phyloP scores from a whole-genome alignment of 2,888 invertebrate species.

The Lithodes maja region DNA sequence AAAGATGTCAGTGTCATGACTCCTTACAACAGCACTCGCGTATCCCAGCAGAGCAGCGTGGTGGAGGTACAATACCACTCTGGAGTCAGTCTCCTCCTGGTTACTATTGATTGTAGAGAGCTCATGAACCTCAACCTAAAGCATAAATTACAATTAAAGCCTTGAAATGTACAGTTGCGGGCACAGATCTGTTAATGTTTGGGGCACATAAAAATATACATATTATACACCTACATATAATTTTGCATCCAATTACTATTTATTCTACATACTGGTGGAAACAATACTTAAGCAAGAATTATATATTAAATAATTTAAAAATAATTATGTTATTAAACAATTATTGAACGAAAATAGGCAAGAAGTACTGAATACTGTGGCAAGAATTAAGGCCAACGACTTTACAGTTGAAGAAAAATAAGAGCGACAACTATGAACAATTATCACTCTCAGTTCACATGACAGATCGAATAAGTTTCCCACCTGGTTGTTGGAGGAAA shows the following conservation, averaged over 20 bases:
- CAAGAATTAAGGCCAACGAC: too few relatives aligned
- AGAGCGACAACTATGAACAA: not conserved
- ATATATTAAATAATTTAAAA: too few relatives aligned
- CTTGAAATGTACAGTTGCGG: not conserved
- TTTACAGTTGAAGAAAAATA: not conserved
- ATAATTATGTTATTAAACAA: too few relatives aligned
- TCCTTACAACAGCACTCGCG: slow-evolving; percentile 1
- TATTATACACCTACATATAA: too few relatives aligned
- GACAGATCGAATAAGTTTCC: not conserved
- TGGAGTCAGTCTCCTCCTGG: not conserved
- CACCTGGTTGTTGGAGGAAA: not conserved
- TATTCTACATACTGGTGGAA: too few relatives aligned
- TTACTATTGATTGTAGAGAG: not conserved
- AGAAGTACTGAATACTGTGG: too few relatives aligned
- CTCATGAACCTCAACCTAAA: slow-evolving; percentile 6
- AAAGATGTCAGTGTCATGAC: slow-evolving; percentile 16
- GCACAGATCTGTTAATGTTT: not conserved
- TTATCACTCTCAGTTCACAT: not conserved
- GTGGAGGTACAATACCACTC: slow-evolving; percentile 5
- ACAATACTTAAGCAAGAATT: too few relatives aligned
- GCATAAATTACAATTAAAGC: not conserved
- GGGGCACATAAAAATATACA: too few relatives aligned
- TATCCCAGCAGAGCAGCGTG: slow-evolving; percentile 10
- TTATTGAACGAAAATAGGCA: too few relatives aligned
- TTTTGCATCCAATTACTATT: too few relatives aligned